A percentile compares a stretch with the other conserved stretches of the same genome.
These are phyloP conservation scores for Hypocryptadius cinnamomeus DNA, from an alignment of 2,113 vertebrate genomes.

Conservation along the genomic window DNA sequence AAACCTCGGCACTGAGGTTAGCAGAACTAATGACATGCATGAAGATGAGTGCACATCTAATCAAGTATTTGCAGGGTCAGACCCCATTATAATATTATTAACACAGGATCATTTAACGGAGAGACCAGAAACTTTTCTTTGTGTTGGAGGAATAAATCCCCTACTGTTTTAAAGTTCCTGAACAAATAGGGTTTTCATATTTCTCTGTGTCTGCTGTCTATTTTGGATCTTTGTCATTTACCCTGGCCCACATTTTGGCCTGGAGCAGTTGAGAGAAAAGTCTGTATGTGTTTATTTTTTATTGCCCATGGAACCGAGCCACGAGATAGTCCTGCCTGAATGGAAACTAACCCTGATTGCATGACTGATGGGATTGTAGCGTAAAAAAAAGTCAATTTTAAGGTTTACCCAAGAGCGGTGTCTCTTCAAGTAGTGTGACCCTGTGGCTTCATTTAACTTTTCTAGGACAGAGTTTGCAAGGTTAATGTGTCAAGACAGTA, in stretches of 20 bases:
- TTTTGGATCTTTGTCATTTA: conserved; percentile 3
- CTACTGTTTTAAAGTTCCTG: neutral
- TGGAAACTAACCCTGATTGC: neutral
- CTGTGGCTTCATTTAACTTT: conserved; percentile 21
- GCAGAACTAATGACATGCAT: neutral
- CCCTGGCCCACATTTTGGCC: neutral
- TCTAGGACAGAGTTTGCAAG: conserved; percentile 25
- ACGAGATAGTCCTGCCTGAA: neutral
- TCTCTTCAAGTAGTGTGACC: neutral
- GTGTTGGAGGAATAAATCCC: neutral
- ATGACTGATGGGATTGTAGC: neutral
- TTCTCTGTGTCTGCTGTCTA: neutral
- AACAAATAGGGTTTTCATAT: conserved; percentile 1
- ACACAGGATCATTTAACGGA: neutral
- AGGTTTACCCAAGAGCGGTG: neutral
- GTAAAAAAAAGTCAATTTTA: neutral
- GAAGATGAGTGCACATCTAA: neutral
- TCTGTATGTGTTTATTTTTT: conserved; percentile 11
- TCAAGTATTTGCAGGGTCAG: neutral
- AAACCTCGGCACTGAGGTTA: neutral
- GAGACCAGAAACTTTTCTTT: neutral
- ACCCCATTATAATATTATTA: neutral
- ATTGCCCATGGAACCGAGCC: neutral
- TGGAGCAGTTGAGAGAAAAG: neutral
- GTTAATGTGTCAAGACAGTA: conserved; percentile 33